A percentile compares a stretch with the other conserved stretches of the same genome.
Conservation (phyloP, 92 coral and sea anemone genomes). For the Parazoanthus darwini region DNA sequence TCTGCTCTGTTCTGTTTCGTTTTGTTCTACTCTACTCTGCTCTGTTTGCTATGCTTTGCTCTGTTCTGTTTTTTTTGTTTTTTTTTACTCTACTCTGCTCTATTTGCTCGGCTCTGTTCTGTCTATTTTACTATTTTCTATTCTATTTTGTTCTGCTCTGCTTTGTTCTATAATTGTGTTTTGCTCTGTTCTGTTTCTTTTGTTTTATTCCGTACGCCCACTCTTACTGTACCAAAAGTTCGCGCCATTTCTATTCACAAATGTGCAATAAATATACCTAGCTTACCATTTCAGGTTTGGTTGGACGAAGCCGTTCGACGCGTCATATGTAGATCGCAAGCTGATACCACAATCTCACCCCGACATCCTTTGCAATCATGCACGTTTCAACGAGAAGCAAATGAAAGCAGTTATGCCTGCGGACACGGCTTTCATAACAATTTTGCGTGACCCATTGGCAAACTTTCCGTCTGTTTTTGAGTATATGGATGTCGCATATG, state of each 20-base stretch:
- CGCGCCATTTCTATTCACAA: no score
- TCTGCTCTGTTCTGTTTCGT: no score
- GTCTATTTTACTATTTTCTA: no score
- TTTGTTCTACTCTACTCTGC: no score
- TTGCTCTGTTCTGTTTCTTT: no score
- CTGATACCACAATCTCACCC: conserved; percentile 40
- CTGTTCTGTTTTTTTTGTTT: no score
- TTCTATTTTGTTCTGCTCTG: no score
- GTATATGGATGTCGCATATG: conserved; percentile 77
- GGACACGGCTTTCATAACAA: conserved; percentile 83
- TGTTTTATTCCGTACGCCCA: no score
- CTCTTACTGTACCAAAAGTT: neutral
- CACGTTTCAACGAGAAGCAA: conserved; percentile 72
- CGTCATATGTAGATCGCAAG: conserved; percentile 4
- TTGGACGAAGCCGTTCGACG: conserved; percentile 22
- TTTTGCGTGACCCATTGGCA: conserved; percentile 84
- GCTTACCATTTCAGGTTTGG: conserved; percentile 19
- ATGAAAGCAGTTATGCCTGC: conserved; percentile 77
- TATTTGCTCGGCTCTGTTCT: no score
- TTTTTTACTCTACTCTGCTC: no score
- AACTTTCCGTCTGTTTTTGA: conserved; percentile 87
- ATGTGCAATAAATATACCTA: neutral
- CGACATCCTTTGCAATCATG: conserved; percentile 90
- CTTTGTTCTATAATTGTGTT: no score
- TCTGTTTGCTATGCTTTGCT: no score